Percentiles rank a stretch among this genome's conserved stretches.
Conservation (phyloP, 2,113 vertebrate genomes). For the Microcebus tavaratra region DNA sequence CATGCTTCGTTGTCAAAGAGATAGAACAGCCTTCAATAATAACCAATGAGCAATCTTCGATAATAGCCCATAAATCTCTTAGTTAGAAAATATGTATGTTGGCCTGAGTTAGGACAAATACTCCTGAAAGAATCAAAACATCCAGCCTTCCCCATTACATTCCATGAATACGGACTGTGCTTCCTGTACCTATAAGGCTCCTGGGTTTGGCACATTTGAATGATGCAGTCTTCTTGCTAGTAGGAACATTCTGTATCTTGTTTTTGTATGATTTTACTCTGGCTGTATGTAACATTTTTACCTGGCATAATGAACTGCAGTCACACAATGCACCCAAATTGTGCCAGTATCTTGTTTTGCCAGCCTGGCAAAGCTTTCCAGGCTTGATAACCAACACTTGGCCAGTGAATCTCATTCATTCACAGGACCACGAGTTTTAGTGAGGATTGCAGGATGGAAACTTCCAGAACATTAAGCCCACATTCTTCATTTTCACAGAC, state of each 20-base stretch:
- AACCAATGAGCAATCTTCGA: background rate
- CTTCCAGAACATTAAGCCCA: background rate
- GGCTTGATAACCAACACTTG: background rate
- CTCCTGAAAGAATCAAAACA: background rate
- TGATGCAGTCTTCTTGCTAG: background rate
- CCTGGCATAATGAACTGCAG: background rate
- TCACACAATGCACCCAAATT: background rate
- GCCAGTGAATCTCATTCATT: background rate
- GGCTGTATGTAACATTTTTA: background rate
- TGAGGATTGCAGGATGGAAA: background rate
- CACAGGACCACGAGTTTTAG: background rate
- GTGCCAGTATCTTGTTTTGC: background rate
- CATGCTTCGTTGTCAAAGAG: background rate
- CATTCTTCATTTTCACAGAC: background rate
- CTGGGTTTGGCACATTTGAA: background rate
- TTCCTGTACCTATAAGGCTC: background rate
- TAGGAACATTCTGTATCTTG: background rate
- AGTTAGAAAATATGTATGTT: background rate
- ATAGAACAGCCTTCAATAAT: background rate
- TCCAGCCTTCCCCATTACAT: background rate
- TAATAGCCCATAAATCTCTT: background rate
- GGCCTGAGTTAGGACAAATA: background rate
- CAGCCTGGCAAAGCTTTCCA: background rate
- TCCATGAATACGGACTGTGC: background rate
- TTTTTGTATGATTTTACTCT: background rate